phyloP scores from a whole-genome alignment of 30 jellyfish, hydroid and myxozoan genomes.

The Turritopsis rubra region DNA sequence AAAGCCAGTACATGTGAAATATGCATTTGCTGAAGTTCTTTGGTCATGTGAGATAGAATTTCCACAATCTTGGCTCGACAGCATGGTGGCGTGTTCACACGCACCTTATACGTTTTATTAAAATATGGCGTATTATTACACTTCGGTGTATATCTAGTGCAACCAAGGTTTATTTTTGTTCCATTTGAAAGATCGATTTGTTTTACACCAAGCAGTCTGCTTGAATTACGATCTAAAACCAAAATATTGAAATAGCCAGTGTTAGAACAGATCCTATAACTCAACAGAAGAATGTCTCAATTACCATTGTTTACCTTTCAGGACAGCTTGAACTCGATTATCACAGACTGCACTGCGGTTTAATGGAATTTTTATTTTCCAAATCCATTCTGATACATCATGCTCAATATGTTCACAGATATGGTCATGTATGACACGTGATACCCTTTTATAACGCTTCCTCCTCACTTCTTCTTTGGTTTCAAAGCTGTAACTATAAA shows the following conservation, averaged over 20 bases:
- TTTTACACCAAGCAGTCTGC: conserved; percentile 22
- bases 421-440: neutral
- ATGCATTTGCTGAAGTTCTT: conserved; percentile 25
- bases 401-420: neutral
- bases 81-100: conserved; percentile 92
- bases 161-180: conserved; percentile 39
- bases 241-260: neutral
- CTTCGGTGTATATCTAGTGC: conserved; percentile 49
- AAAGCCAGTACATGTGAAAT: conserved; percentile 51
- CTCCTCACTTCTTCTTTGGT: neutral
- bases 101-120: conserved; percentile 13
- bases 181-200: conserved; percentile 42
- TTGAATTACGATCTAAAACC: neutral
- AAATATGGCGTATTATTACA: conserved; percentile 60
- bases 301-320: neutral
- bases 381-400: neutral
- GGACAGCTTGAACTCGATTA: neutral
- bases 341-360: neutral
- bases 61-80: conserved; percentile 64
- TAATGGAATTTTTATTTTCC: neutral
- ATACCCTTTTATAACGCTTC: neutral
- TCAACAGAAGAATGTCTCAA: neutral
- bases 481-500: neutral
- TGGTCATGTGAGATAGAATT: conserved; percentile 40
- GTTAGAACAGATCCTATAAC: neutral